A percentile compares a stretch with the other conserved stretches of the same genome.
phyloP scores from a whole-genome alignment of 2,888 invertebrate genomes.

The Cremastinae sp. region DNA sequence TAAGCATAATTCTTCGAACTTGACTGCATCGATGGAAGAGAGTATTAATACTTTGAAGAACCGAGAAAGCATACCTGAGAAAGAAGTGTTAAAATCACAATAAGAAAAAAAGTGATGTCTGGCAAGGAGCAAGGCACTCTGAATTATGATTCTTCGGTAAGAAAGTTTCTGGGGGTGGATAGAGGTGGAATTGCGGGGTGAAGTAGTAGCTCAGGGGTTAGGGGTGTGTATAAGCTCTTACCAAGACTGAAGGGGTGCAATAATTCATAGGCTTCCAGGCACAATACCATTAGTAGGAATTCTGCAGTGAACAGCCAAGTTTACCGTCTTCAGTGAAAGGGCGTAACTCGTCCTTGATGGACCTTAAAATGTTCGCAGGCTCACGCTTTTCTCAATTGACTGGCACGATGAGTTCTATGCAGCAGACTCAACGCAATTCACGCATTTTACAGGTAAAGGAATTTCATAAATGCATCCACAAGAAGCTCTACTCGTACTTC shows the following conservation, averaged over 20 bases:
- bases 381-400: no score
- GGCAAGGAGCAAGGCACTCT: slow-evolving; percentile 56
- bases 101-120: slow-evolving; percentile 51
- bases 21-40: no score
- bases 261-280: slow-evolving; percentile 76
- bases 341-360: no score
- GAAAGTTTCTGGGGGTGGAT: slow-evolving; percentile 59
- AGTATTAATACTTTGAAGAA: no score
- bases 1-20: no score
- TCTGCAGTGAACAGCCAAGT: slow-evolving; percentile 75
- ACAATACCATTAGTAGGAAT: slow-evolving; percentile 78
- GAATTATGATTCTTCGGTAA: slow-evolving; percentile 74
- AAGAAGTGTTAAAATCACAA: slow-evolving; percentile 59
- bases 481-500: no score
- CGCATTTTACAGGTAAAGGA: no score
- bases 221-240: slow-evolving; percentile 49
- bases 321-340: neutral
- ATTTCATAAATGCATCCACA: no score
- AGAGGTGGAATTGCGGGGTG: slow-evolving; percentile 61
- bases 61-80: no score
- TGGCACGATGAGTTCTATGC: no score
- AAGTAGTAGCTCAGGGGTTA: slow-evolving; percentile 61
- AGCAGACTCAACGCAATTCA: no score
- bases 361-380: no score
- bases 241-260: slow-evolving; percentile 74